phyloP scores from a whole-genome alignment of 2,797 vertebrate species.

The Synaphobranchus kaupii region DNA sequence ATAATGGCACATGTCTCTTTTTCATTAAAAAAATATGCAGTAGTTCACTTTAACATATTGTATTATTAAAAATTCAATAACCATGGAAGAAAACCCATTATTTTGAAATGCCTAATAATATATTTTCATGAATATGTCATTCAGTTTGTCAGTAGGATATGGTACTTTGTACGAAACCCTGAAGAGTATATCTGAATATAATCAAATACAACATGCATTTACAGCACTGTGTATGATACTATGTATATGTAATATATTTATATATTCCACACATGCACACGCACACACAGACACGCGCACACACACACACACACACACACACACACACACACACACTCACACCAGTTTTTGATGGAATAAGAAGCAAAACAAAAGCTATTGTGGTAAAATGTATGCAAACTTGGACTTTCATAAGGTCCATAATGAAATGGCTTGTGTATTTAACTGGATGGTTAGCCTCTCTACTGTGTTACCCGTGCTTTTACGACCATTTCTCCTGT shows the following conservation, averaged over 20 bases:
- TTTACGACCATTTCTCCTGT: not conserved
- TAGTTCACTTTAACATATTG: too few species aligned
- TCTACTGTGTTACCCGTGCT: not conserved
- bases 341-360: not conserved
- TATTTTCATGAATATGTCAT: not conserved
- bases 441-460: not conserved
- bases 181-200: too few species aligned
- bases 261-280: not conserved
- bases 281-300: not conserved
- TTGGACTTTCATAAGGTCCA: not conserved
- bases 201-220: too few species aligned
- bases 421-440: not conserved
- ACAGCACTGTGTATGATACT: too few species aligned
- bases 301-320: not conserved
- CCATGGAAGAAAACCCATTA: too few species aligned
- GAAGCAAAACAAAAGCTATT: not conserved
- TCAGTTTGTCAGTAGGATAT: not conserved
- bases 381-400: not conserved
- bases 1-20: not conserved
- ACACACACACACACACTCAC: slow-evolving; percentile 21
- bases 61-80: too few species aligned
- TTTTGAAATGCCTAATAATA: not conserved
- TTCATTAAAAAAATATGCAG: not conserved
- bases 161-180: too few species aligned
- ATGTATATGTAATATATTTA: too few species aligned